Evolutionary conservation across 2,888 invertebrate genomes (phyloP).

Genomic region (Meteorus cinctellus): DNA sequence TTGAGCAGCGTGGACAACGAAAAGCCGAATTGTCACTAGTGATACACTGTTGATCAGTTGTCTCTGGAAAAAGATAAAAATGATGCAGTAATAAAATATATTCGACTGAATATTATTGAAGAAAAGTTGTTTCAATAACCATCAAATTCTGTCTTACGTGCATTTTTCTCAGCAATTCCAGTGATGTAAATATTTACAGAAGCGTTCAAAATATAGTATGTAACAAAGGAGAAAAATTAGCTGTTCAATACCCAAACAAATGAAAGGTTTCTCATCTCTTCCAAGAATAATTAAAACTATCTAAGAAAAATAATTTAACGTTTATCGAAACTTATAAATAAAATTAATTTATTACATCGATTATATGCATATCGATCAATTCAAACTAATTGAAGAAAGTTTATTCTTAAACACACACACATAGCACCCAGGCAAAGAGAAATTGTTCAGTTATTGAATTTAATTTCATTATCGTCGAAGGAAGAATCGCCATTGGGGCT

Average conservation of each 20-base stretch:
- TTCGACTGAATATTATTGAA: too few species aligned
- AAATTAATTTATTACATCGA: slow-evolving; percentile 1
- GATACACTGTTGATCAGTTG: slow-evolving; percentile 35
- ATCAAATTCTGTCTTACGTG: not conserved
- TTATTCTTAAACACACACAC: not conserved
- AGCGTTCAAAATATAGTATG: not conserved
- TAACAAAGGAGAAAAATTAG: not conserved
- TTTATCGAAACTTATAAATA: not conserved
- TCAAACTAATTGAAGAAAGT: not conserved
- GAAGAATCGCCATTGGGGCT: not conserved
- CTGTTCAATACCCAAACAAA: not conserved
- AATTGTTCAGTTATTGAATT: not conserved
- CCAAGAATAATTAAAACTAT: not conserved
- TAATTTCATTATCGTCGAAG: not conserved
- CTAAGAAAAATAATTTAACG: not conserved
- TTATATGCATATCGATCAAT: not conserved
- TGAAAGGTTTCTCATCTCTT: not conserved
- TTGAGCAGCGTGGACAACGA: slow-evolving; percentile 75
- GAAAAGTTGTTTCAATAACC: not conserved
- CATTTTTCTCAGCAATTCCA: not conserved
- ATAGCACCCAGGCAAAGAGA: not conserved
- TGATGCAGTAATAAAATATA: not conserved
- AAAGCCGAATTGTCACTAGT: slow-evolving; percentile 56
- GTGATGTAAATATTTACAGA: not conserved
- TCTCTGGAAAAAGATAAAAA: slow-evolving; percentile 46